phyloP scores from a whole-genome alignment of 2,888 invertebrate species.

The Embidobia sp. region DNA sequence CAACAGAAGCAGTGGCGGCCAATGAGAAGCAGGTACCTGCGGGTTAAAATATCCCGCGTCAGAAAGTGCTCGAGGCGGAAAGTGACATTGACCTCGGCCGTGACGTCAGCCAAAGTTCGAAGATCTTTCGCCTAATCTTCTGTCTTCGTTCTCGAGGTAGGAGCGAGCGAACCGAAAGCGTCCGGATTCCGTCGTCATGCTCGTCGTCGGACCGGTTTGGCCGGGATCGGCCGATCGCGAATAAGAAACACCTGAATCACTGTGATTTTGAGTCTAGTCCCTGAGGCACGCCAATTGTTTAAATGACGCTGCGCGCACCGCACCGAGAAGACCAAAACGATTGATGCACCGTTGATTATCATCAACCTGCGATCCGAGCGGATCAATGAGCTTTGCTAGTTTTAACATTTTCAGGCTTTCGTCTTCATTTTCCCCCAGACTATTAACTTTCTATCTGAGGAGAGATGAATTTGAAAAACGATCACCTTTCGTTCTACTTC shows the following conservation, averaged over 20 bases:
- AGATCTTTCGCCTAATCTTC: conserved; percentile 49
- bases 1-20: conserved; percentile 29
- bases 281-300: conserved; percentile 51
- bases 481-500: no score
- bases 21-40: conserved; percentile 33
- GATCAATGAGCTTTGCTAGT: conserved; percentile 37
- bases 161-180: conserved; percentile 48
- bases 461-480: no score
- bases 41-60: conserved; percentile 41
- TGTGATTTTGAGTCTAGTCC: conserved; percentile 62
- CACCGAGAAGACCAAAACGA: conserved; percentile 41
- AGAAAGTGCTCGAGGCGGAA: conserved; percentile 50
- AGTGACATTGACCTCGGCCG: conserved; percentile 57
- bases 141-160: conserved; percentile 33
- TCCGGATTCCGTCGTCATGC: conserved; percentile 50
- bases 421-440: no score
- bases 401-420: no score
- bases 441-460: no score
- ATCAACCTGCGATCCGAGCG: conserved; percentile 35
- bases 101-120: conserved; percentile 57
- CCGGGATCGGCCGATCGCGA: conserved; percentile 53
- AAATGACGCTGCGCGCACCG: conserved; percentile 40
- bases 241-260: conserved; percentile 61
- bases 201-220: conserved; percentile 64
- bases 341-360: conserved; percentile 41